These are phyloP conservation scores for Phthorimaea operculella DNA, from an alignment of 1,140 invertebrate genomes.

Conservation along the genomic window DNA sequence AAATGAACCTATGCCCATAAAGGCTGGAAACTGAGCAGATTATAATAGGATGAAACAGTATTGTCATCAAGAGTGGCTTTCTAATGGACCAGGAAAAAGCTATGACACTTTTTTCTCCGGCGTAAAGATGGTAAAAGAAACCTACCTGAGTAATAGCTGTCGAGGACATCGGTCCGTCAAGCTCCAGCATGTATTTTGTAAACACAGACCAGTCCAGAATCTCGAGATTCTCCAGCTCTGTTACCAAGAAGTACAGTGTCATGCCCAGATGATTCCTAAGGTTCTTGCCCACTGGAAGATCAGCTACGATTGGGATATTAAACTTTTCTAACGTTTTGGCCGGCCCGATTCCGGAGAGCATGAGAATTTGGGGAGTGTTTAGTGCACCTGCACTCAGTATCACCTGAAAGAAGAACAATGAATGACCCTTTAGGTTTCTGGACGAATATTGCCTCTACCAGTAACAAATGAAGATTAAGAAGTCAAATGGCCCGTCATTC, in stretches of 20 bases:
- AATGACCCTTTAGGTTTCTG: too few relatives aligned
- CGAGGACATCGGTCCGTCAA: constrained; percentile 70
- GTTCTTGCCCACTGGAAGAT: constrained; percentile 78
- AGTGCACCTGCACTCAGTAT: constrained; percentile 74
- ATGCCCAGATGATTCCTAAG: constrained; percentile 76
- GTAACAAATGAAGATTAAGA: too few relatives aligned
- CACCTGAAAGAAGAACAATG: constrained; percentile 66
- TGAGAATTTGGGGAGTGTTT: constrained; percentile 72
- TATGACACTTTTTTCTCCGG: too few relatives aligned
- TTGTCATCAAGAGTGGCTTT: too few relatives aligned
- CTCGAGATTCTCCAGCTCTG: constrained; percentile 62
- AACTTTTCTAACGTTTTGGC: constrained; percentile 66
- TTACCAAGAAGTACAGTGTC: constrained; percentile 57
- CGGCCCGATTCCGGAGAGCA: constrained; percentile 77
- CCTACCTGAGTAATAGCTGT: constrained; percentile 68
- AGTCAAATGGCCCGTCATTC: too few relatives aligned
- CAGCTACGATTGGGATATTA: constrained; percentile 70
- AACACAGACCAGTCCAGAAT: constrained; percentile 69
- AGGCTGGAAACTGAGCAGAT: too few relatives aligned
- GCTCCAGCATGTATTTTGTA: constrained; percentile 69
- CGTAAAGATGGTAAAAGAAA: too few relatives aligned
- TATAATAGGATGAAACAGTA: too few relatives aligned
- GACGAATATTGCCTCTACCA: too few relatives aligned
- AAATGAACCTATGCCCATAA: too few relatives aligned
- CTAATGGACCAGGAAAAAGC: too few relatives aligned